Base-by-base conservation (phyloP, 2,113 vertebrate genomes). In the Coryphaenoides rupestris region DNA sequence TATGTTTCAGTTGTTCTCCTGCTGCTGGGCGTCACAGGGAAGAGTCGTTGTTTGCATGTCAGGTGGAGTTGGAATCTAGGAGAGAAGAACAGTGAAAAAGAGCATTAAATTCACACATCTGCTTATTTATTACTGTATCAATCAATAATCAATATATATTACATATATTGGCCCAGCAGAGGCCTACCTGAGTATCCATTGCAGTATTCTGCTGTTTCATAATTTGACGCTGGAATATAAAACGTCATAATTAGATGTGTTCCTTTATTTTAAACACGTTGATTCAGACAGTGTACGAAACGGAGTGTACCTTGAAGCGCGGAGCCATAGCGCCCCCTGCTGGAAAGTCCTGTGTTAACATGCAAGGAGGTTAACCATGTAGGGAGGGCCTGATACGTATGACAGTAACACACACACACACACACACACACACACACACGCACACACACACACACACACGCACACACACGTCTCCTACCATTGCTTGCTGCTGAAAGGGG, bases 271-370 rank as follows among this genome's bases (percentile, higher is more conserved):
- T 33, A 10, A 12, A 40, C 47, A 50, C 15, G 17, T 16, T 50
- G 9, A 50, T 16, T 50, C 47, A 50, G 9, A 50, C 17, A 6
- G 15, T n/a, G n/a, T n/a, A n/a, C n/a, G n/a, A n/a, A 17, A 50
- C 47, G 21, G 12, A 23, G 12, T 71, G 12, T 78, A 89, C 86
- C 83, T 70, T 86, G 70, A 85, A 84, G 75, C 87, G 79, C 55
- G 58, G 47, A 16, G n/a, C 4, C 47, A 50, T 1, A 50, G 15
- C 47, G 17, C 15, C 15, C 47, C 66, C 77, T 4, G 62, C 78
- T 28, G 61, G 57, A 57, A 13, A 16, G 52, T 77, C 86, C 85
- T 24, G 33, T 50, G 16, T 50, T 50, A 33, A 40, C 4, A 24
- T 66, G 61, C 19, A 68, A 60, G 69, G 19, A 66, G 5, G 14